Conservation (phyloP, 2,113 vertebrate genomes). For the Glareola pratincola region DNA sequence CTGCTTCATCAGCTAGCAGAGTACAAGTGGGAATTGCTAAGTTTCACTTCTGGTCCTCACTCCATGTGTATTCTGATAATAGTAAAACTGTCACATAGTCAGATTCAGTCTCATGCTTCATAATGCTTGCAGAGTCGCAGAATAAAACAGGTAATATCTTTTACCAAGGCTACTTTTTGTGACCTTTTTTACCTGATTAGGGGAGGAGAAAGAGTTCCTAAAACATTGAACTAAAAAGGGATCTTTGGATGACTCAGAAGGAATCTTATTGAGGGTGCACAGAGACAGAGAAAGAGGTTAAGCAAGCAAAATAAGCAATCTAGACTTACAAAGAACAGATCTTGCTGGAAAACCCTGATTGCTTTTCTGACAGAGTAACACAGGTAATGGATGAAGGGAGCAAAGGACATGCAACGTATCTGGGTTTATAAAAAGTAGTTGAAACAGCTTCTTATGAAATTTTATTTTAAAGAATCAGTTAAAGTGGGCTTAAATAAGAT, state of each 20-base stretch:
- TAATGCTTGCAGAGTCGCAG: background rate
- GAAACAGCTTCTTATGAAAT: background rate
- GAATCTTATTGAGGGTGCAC: background rate
- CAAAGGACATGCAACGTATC: background rate
- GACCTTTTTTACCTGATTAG: background rate
- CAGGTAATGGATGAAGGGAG: background rate
- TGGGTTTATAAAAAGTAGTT: background rate
- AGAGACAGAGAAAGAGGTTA: background rate
- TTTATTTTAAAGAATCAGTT: background rate
- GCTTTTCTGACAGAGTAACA: constrained; percentile 8
- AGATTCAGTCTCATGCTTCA: background rate
- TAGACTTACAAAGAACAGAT: background rate
- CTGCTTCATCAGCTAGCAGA: background rate
- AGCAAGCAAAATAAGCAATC: background rate
- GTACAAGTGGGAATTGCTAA: background rate
- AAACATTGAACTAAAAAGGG: background rate
- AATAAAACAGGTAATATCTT: background rate
- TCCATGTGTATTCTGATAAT: background rate
- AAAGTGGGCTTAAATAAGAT: background rate
- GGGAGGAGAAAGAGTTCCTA: background rate
- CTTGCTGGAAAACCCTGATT: background rate
- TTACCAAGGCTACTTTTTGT: background rate
- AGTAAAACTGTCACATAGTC: background rate
- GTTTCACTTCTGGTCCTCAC: background rate
- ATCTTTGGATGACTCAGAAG: background rate